Base-by-base conservation (phyloP, 2,888 invertebrate genomes). In the Bembecia ichneumoniformis region DNA sequence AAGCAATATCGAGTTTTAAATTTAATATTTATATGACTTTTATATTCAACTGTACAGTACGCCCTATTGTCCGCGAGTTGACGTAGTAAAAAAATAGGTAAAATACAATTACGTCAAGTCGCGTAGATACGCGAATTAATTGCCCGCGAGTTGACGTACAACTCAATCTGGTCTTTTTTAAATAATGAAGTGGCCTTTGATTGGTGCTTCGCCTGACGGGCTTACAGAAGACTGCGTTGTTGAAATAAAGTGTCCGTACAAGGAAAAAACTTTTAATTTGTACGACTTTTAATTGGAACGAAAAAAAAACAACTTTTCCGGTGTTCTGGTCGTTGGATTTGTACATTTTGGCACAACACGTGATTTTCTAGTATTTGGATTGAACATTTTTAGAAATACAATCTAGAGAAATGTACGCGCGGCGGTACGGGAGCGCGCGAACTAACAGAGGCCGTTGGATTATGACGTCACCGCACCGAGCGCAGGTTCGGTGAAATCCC, bases 301-400 rank as follows among this genome's bases (percentile, higher is more conserved):
- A 49, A 7, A 53, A 58, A n/a, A 59, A 58, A 58, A 59, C 45
- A 60, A 52, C 44, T 62, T 60, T 50, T 58, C 53, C 36, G 57
- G 59, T 16, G 58, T 9, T n/a, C n/a, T 62, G 46, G 43, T 53
- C n/a, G 55, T 57, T 49, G 58, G 59, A 47, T 52, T 59, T 51
- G 11, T 57, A 58, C 62, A 60, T 58, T 55, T 56, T 11, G 59
- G 58, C 49, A 58, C 58, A 55, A 55, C 49, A 58, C 58, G 57
- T 47, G 52, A 54, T 52, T 58, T 58, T 47, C 51, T 51, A 49
- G 52, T 51, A 49, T 51, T 54, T 20, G 52, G 49, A 50, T 56
- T 53, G 13, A 48, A 53, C 50, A 53, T 55, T 52, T 51, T 53
- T 51, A 47, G 47, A 46, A 47, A 40, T 34, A 47, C 14, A 53